phyloP scores from a whole-genome alignment of 2,797 vertebrate species.

The Anas georgica region DNA sequence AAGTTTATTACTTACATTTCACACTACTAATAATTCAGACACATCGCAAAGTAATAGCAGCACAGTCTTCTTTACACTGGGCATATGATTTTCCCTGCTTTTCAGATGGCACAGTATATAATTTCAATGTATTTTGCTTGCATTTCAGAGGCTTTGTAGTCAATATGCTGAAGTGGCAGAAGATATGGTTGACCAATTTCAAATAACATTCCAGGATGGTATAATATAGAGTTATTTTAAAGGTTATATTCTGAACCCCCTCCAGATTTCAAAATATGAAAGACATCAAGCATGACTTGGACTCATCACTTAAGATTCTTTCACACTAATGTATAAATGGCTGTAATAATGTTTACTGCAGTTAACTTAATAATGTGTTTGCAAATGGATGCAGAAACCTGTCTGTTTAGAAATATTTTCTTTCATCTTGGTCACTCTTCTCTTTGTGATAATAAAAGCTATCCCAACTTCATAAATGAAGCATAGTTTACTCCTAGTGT shows the following conservation, averaged over 20 bases:
- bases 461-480: not conserved
- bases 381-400: not conserved
- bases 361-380: not conserved
- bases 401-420: not conserved
- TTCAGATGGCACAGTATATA: not conserved
- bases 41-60: not conserved
- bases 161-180: not conserved
- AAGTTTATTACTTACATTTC: not conserved
- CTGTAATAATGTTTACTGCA: not conserved
- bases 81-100: not conserved
- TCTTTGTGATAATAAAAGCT: not conserved
- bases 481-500: not conserved
- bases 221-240: not conserved
- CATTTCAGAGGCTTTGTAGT: not conserved
- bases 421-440: not conserved
- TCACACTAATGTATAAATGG: not conserved
- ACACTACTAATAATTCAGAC: not conserved
- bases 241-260: not conserved
- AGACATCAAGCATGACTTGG: not conserved
- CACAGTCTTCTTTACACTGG: not conserved
- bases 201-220: not conserved
- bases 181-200: not conserved
- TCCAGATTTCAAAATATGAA: not conserved
- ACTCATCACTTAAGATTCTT: not conserved
- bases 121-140: not conserved